Conservation (phyloP, 2,113 vertebrate genomes). For the Bostrychus sinensis region DNA sequence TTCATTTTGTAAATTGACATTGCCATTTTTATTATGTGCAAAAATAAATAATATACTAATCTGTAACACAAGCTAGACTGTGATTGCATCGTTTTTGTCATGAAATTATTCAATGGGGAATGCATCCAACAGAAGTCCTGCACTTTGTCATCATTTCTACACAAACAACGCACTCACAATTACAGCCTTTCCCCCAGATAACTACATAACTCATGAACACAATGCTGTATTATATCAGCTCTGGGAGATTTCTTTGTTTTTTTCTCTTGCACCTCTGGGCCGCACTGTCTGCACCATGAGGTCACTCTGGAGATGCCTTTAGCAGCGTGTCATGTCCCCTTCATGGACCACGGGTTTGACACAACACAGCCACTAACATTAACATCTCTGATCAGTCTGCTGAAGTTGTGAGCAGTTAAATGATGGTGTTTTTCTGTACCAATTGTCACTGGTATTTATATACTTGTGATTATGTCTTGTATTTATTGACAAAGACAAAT, state of each 20-base stretch:
- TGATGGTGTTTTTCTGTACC: too few relatives aligned
- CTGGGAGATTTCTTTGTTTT: constrained; percentile 39
- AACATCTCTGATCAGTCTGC: too few relatives aligned
- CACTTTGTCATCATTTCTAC: neutral
- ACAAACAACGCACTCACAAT: neutral
- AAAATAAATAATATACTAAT: too few relatives aligned
- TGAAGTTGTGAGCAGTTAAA: too few relatives aligned
- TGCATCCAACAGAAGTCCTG: neutral
- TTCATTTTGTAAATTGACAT: too few relatives aligned
- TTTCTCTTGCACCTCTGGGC: constrained; percentile 54
- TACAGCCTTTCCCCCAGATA: neutral
- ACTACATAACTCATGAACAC: neutral
- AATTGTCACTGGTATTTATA: too few relatives aligned
- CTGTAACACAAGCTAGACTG: too few relatives aligned
- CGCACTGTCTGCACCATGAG: constrained; percentile 64
- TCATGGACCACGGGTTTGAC: constrained; percentile 50
- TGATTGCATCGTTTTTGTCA: too few relatives aligned
- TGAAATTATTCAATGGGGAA: neutral
- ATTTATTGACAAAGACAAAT: too few relatives aligned
- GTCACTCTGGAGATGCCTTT: constrained; percentile 62
- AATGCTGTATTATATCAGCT: neutral
- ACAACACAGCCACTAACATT: constrained; percentile 44
- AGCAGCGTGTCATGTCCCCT: constrained; percentile 38
- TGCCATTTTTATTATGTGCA: too few relatives aligned
- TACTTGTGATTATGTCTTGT: too few relatives aligned